Conservation (phyloP, 2,113 vertebrate species). For the Symphodus melops region DNA sequence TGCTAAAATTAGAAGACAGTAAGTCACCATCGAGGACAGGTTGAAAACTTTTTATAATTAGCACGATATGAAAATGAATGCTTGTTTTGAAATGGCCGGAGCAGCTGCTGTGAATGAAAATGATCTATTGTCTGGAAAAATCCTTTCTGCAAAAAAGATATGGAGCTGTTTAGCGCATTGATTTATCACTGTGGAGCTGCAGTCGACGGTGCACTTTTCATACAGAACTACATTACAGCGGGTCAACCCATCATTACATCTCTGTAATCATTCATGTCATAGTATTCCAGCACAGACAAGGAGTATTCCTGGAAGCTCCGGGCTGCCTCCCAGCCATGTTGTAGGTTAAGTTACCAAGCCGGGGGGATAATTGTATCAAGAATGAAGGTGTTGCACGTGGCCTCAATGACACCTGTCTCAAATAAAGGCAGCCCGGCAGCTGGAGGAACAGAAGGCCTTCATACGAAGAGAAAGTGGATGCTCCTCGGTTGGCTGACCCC, state of each 20-base stretch:
- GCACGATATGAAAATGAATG: not conserved
- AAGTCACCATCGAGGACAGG: not conserved
- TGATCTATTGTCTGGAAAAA: constrained; percentile 33
- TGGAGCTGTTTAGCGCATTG: constrained; percentile 57
- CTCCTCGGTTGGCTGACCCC: constrained; percentile 75
- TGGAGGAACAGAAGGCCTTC: constrained; percentile 79
- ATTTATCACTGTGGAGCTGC: constrained; percentile 66
- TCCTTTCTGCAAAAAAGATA: constrained; percentile 31
- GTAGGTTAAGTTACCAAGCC: constrained; percentile 71
- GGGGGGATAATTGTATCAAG: constrained; percentile 68
- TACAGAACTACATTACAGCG: constrained; percentile 59
- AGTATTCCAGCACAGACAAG: constrained; percentile 46
- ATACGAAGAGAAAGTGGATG: constrained; percentile 72
- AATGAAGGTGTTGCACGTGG: constrained; percentile 59
- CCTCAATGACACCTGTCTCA: constrained; percentile 75
- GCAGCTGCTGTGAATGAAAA: not conserved
- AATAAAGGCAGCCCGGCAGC: constrained; percentile 64
- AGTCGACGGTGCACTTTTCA: constrained; percentile 69
- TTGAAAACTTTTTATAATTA: constrained; percentile 2
- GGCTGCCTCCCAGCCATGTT: constrained; percentile 43
- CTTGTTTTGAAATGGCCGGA: constrained; percentile 10
- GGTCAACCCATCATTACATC: constrained; percentile 71
- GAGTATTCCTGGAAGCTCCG: constrained; percentile 71
- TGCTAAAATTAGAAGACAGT: not conserved
- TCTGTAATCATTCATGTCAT: constrained; percentile 73